Percentiles rank a stretch among this genome's conserved stretches.
phyloP scores from a whole-genome alignment of 2,797 vertebrate species.

The Capromys pilorides region DNA sequence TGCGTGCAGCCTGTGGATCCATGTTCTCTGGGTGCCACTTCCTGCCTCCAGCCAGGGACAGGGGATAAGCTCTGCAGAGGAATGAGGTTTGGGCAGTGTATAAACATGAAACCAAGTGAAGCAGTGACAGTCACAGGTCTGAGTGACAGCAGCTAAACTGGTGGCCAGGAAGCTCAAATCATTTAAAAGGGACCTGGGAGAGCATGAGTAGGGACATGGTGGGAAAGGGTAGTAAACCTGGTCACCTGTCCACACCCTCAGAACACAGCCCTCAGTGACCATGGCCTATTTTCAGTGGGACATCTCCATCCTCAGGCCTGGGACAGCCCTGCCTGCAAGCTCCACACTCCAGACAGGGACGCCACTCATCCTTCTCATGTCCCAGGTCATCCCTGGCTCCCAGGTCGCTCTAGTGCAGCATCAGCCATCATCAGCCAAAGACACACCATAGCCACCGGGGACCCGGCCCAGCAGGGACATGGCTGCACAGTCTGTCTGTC shows the following conservation, averaged over 20 bases:
- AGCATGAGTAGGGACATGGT: not conserved
- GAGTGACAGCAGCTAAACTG: not conserved
- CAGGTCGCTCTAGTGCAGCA: not conserved
- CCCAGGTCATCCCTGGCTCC: not conserved
- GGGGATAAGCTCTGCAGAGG: fast-evolving
- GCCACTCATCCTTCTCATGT: not conserved
- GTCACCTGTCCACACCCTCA: not conserved
- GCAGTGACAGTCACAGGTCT: not conserved
- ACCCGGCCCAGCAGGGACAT: not conserved
- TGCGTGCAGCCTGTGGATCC: not conserved
- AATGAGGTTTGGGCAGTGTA: not conserved
- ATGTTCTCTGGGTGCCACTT: not conserved
- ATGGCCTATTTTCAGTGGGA: too few relatives aligned
- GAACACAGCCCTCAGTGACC: not conserved
- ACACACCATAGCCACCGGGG: not conserved
- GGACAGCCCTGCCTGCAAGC: not conserved
- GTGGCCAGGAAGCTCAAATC: not conserved
- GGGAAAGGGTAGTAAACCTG: not conserved
- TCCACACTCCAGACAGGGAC: not conserved
- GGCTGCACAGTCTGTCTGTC: not conserved
- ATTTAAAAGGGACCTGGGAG: not conserved
- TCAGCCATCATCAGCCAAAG: not conserved
- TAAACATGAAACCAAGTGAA: not conserved
- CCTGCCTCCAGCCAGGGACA: not conserved
- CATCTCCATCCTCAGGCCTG: not conserved